Percentiles rank a stretch among this genome's conserved stretches.
phyloP scores from a whole-genome alignment of 2,888 invertebrate species.

The Fragum sueziense region DNA sequence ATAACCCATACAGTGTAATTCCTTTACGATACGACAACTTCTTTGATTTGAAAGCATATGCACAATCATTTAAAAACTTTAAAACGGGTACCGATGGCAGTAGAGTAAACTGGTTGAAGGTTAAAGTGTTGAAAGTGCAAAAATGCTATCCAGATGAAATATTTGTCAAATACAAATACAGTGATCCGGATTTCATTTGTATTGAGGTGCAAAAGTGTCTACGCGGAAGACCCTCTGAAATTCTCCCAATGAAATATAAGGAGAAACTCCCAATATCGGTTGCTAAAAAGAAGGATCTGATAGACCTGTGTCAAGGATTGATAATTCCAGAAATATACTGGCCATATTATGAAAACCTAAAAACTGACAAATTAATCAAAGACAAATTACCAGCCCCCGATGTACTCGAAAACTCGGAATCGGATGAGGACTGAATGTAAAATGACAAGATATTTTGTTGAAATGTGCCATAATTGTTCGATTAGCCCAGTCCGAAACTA shows the following conservation, averaged over 20 bases:
- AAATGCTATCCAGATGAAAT: conserved; percentile 10
- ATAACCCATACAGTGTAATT: conserved; percentile 9
- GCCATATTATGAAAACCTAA: neutral
- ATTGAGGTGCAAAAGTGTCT: neutral
- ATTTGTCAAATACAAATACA: conserved; percentile 4
- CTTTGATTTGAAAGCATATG: conserved; percentile 12
- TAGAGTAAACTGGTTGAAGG: conserved; percentile 18
- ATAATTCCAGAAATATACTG: neutral
- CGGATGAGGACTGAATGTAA: no score
- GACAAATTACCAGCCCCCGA: no score
- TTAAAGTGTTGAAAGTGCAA: conserved; percentile 2
- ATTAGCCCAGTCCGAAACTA: no score
- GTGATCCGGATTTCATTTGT: neutral
- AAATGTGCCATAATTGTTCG: no score
- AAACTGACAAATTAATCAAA: no score
- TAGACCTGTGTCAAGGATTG: neutral
- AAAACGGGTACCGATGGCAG: conserved; percentile 4
- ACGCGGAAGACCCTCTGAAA: conserved; percentile 3
- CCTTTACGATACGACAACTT: no score
- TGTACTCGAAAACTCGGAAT: no score
- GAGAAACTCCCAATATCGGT: neutral
- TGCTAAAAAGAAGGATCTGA: neutral
- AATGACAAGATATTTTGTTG: no score
- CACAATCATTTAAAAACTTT: conserved; percentile 15
- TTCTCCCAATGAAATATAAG: no score